Conservation (phyloP, 1,140 invertebrate genomes). For the Drosophila guanche region DNA sequence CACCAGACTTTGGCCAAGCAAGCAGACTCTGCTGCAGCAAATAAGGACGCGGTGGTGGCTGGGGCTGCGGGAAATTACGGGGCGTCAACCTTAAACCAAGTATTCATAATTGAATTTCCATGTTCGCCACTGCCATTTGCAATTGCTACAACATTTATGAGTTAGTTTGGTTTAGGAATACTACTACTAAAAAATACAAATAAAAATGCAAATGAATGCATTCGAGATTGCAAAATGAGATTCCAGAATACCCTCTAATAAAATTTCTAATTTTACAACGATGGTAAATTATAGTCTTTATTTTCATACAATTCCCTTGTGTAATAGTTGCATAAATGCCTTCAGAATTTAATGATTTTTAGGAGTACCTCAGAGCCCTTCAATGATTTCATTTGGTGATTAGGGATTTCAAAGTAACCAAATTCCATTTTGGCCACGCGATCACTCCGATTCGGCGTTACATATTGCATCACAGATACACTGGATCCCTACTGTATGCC, state of each 20-base stretch:
- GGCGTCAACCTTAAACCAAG: slow-evolving; percentile 68
- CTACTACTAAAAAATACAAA: slow-evolving; percentile 8
- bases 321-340: too few relatives aligned
- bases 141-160: slow-evolving; percentile 55
- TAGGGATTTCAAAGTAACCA: too few relatives aligned
- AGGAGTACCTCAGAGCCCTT: too few relatives aligned
- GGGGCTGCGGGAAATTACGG: slow-evolving; percentile 29
- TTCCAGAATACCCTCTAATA: too few relatives aligned
- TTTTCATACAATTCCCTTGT: too few relatives aligned
- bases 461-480: background rate
- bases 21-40: background rate
- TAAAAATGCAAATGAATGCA: slow-evolving; percentile 42
- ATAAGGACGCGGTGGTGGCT: background rate
- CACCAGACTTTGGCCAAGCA: slow-evolving; percentile 56
- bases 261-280: too few relatives aligned
- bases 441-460: too few relatives aligned
- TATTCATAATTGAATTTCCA: slow-evolving; percentile 81
- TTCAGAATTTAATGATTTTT: too few relatives aligned
- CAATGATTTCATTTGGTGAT: too few relatives aligned
- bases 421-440: too few relatives aligned
- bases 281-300: too few relatives aligned
- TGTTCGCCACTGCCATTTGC: slow-evolving; percentile 63
- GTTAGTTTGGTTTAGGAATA: slow-evolving; percentile 42
- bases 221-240: slow-evolving; percentile 1
- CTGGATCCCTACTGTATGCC: too few relatives aligned